Conservation (phyloP, 2,113 vertebrate genomes). For the Eleginops maclovinus region DNA sequence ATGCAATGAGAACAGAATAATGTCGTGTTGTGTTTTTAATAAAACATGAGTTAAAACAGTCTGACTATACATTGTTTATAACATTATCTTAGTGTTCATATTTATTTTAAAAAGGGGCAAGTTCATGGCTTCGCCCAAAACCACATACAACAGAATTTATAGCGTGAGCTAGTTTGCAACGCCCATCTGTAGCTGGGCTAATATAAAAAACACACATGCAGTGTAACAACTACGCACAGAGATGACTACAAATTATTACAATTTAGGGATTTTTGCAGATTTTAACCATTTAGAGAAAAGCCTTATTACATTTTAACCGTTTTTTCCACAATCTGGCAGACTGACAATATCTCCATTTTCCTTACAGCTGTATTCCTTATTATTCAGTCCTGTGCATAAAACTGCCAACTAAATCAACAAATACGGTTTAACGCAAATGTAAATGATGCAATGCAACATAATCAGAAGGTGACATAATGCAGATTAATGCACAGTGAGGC, state of each 20-base stretch:
- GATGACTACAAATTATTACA: not conserved
- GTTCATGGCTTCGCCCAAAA: not conserved
- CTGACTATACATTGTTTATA: not conserved
- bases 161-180: not conserved
- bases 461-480: slow-evolving; percentile 27
- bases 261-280: not conserved
- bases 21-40: not conserved
- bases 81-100: not conserved
- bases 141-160: slow-evolving; percentile 24
- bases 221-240: not conserved
- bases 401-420: not conserved
- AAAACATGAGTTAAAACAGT: not conserved
- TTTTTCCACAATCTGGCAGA: no score
- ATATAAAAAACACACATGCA: slow-evolving; percentile 3
- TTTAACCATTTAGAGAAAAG: not conserved
- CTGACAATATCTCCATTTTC: no score
- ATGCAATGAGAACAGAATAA: not conserved
- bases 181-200: not conserved
- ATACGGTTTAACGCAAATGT: not conserved
- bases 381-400: not conserved
- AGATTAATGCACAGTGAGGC: slow-evolving; percentile 30
- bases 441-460: not conserved
- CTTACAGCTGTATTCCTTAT: slow-evolving; percentile 3
- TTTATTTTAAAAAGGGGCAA: slow-evolving; percentile 9
- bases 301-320: not conserved